Evolutionary conservation across 2,113 vertebrate species (phyloP).

Genomic region (Epinephelus moara): DNA sequence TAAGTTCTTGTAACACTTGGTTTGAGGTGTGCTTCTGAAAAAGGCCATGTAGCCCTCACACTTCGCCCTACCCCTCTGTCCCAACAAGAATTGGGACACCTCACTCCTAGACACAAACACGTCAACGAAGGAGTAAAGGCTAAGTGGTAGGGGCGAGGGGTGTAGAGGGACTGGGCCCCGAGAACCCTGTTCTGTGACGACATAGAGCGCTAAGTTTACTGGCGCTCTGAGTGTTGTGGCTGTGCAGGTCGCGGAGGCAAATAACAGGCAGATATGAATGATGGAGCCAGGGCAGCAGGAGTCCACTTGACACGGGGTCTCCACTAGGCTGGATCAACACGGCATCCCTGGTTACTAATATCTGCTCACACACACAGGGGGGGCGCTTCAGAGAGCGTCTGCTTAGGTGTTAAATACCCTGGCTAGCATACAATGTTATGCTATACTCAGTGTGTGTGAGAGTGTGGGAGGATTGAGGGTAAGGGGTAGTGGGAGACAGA

Average conservation of each 20-base stretch:
- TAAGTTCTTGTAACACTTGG: too few species aligned
- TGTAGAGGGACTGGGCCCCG: neutral
- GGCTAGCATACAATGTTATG: conserved; percentile 59
- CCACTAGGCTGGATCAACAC: conserved; percentile 78
- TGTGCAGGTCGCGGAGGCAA: conserved; percentile 40
- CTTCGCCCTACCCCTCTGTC: too few species aligned
- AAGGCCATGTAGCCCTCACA: too few species aligned
- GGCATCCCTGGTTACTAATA: conserved; percentile 70
- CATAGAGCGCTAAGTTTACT: conserved; percentile 47
- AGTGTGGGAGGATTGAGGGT: neutral
- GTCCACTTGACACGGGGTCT: conserved; percentile 78
- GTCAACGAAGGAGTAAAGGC: too few species aligned
- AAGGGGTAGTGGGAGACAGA: conserved; percentile 1
- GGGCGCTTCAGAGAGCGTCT: conserved; percentile 38
- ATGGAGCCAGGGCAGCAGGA: conserved; percentile 77
- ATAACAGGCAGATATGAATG: conserved; percentile 70
- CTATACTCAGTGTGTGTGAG: conserved; percentile 31
- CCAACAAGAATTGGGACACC: too few species aligned
- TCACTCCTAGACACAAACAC: too few species aligned
- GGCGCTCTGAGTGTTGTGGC: conserved; percentile 1
- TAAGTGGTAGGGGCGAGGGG: too few species aligned
- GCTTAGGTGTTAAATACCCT: conserved; percentile 68
- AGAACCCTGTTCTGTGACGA: conserved; percentile 8
- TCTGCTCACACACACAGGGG: conserved; percentile 58
- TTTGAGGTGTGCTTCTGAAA: too few species aligned